Evolutionary conservation across 2,113 vertebrate genomes (phyloP).

Genomic region (Ailurus styani): DNA sequence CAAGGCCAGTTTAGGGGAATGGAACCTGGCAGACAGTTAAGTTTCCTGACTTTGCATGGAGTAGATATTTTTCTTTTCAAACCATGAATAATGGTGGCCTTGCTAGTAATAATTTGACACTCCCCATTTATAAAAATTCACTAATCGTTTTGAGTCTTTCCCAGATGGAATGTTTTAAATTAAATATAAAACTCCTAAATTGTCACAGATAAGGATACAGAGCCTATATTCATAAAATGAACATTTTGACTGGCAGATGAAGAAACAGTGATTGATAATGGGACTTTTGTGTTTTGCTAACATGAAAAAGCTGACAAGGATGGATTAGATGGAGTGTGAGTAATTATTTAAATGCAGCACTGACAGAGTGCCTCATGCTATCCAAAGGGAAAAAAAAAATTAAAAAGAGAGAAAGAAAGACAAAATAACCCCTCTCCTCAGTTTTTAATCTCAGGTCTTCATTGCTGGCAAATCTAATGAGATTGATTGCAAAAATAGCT

Average conservation of each 20-base stretch:
- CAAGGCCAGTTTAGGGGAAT: not conserved
- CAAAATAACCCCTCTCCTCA: not conserved
- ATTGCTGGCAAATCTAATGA: constrained; percentile 71
- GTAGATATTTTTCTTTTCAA: not conserved
- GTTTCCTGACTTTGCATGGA: not conserved
- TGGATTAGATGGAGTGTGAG: not conserved
- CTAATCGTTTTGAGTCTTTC: not conserved
- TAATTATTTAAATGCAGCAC: constrained; percentile 11
- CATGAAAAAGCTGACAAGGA: not conserved
- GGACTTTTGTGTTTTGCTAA: not conserved
- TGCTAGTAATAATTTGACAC: not conserved
- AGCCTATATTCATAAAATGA: not conserved
- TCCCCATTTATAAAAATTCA: not conserved
- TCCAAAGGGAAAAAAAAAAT: not conserved
- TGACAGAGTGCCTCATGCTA: not conserved
- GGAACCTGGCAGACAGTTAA: not conserved
- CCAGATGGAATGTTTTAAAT: not conserved
- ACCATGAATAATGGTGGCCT: too few species aligned
- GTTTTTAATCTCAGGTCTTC: constrained; percentile 65
- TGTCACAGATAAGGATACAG: not conserved
- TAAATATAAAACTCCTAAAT: not conserved
- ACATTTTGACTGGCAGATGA: not conserved
- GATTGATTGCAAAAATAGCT: constrained; percentile 74
- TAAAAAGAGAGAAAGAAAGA: not conserved
- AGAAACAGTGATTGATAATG: not conserved